Conservation (phyloP, 1,140 invertebrate species). For the Archivesica marissinica region DNA sequence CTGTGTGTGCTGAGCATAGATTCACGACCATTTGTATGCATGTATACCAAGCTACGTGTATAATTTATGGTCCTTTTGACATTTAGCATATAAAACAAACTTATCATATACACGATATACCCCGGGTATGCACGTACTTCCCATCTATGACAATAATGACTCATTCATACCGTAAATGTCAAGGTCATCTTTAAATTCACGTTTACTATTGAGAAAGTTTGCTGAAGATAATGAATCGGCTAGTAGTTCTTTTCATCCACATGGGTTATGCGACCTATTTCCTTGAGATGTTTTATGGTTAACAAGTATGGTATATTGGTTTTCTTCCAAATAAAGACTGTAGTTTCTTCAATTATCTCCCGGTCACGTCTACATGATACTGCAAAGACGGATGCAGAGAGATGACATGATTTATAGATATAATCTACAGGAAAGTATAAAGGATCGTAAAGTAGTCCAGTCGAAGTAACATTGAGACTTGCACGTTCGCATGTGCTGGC, state of each 20-base stretch:
- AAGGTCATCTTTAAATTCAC: conserved; percentile 27
- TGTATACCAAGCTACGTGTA: background rate
- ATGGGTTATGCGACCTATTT: background rate
- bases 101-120: background rate
- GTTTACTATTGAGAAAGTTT: conserved; percentile 10
- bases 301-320: background rate
- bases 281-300: too few relatives aligned
- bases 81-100: background rate
- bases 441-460: too few relatives aligned
- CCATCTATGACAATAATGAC: background rate
- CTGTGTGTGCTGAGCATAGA: background rate
- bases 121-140: background rate
- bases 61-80: background rate
- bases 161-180: background rate
- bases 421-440: too few relatives aligned
- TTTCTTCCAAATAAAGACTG: background rate
- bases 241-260: background rate
- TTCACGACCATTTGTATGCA: background rate
- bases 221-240: background rate
- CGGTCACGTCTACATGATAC: background rate
- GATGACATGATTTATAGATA: too few relatives aligned
- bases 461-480: too few relatives aligned
- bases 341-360: background rate
- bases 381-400: too few relatives aligned
- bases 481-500: too few relatives aligned